Percentiles rank a stretch among this genome's conserved stretches.
phyloP scores from a whole-genome alignment of 2,888 invertebrate species.

The Thera obeliscata region DNA sequence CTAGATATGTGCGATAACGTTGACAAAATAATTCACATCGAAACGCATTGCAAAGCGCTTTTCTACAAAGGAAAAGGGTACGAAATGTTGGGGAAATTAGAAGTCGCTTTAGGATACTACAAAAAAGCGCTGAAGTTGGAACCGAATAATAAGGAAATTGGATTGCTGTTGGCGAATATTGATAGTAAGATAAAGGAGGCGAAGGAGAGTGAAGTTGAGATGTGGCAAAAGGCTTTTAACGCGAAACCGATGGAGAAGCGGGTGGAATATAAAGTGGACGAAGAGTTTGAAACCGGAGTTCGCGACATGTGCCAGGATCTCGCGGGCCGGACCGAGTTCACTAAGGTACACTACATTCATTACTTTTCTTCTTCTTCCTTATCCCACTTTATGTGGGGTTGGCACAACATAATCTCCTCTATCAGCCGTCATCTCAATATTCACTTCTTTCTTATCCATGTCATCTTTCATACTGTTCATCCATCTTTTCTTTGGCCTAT shows the following conservation, averaged over 20 bases:
- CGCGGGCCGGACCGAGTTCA: conserved; percentile 38
- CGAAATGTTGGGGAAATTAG: conserved; percentile 61
- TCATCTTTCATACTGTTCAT: too few species aligned
- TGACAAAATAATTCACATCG: conserved; percentile 59
- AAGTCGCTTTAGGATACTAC: conserved; percentile 63
- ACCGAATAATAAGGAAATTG: conserved; percentile 74
- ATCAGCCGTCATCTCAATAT: too few species aligned
- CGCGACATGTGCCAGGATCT: conserved; percentile 69
- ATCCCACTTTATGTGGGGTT: too few species aligned
- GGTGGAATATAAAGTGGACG: conserved; percentile 61
- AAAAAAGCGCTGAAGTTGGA: conserved; percentile 73
- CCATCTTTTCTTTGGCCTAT: too few species aligned
- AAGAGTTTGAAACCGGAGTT: conserved; percentile 64
- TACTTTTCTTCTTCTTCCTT: too few species aligned
- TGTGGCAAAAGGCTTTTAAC: conserved; percentile 71
- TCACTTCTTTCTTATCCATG: too few species aligned
- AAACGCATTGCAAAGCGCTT: conserved; percentile 68
- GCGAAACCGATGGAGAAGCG: conserved; percentile 46
- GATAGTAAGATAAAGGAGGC: conserved; percentile 58
- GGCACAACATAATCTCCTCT: too few species aligned
- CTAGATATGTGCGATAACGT: conserved; percentile 69
- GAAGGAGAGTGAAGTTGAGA: conserved; percentile 53
- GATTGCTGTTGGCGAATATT: conserved; percentile 57
- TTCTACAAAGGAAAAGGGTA: conserved; percentile 70
- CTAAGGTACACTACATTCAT: conserved; percentile 9